These are phyloP conservation scores for Lagodon rhomboides DNA, from an alignment of 2,797 vertebrate species.

Conservation along the genomic window DNA sequence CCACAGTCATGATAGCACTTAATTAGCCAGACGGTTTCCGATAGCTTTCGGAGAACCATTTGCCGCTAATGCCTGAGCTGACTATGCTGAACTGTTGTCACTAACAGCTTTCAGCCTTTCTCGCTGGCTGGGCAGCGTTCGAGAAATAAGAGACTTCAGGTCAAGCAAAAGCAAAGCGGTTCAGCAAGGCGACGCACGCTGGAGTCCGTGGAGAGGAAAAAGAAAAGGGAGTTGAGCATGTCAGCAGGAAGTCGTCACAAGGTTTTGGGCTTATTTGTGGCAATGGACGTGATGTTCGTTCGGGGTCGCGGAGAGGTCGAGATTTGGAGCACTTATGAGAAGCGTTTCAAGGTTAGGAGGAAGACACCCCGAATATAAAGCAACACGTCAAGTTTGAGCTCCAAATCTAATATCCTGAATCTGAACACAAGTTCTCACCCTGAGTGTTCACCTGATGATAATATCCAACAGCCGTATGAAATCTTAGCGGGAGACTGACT, in stretches of 20 bases:
- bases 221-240: slow-evolving; percentile 32
- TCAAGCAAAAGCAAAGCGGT: slow-evolving; percentile 43
- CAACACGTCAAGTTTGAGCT: background rate
- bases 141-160: slow-evolving; percentile 23
- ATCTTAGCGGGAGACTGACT: background rate
- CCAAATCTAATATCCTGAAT: background rate
- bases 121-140: background rate
- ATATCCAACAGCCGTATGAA: background rate
- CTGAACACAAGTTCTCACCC: background rate
- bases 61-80: slow-evolving; percentile 35
- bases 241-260: slow-evolving; percentile 32
- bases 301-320: slow-evolving; percentile 13
- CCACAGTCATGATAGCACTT: slow-evolving; percentile 31
- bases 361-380: background rate
- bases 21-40: slow-evolving; percentile 44
- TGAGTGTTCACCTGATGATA: background rate
- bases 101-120: slow-evolving; percentile 18
- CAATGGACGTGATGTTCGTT: slow-evolving; percentile 11
- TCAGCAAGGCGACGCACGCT: slow-evolving; percentile 18
- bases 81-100: slow-evolving; percentile 42
- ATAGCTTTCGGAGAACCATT: slow-evolving; percentile 44
- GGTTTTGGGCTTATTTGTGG: slow-evolving; percentile 21
- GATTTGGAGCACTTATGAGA: slow-evolving; percentile 7
- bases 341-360: slow-evolving; percentile 14
- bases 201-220: slow-evolving; percentile 34